Conservation (phyloP, 2,888 invertebrate genomes). For the Nephrotoma guestfalica region DNA sequence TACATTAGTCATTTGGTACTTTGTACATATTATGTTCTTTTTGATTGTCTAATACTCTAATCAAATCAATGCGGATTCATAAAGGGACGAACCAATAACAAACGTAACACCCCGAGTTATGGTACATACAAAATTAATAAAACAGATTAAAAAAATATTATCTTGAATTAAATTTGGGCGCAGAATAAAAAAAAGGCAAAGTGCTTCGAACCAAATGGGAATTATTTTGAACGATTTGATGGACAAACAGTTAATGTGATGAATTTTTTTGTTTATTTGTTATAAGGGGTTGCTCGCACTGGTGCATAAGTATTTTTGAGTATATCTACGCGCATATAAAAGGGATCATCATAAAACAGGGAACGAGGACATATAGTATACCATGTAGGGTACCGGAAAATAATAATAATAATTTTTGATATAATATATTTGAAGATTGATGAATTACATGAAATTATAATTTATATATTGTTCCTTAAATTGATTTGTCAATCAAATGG, state of each 20-base stretch:
- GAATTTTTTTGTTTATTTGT: background rate
- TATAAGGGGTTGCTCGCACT: background rate
- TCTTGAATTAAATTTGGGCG: background rate
- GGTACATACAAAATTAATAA: background rate
- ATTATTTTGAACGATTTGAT: background rate
- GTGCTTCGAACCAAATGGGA: background rate
- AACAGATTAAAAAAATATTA: background rate
- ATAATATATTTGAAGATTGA: background rate
- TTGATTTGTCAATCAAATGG: background rate
- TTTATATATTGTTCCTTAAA: background rate
- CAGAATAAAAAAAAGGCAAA: background rate
- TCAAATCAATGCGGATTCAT: background rate
- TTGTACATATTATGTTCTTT: background rate
- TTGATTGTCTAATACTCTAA: background rate
- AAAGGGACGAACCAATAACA: background rate
- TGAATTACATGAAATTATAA: background rate
- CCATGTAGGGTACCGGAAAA: background rate
- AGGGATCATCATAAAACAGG: background rate
- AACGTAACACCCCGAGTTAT: background rate
- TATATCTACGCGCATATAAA: background rate
- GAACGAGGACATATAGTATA: background rate
- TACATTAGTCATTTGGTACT: background rate
- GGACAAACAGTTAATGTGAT: background rate
- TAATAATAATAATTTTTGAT: background rate
- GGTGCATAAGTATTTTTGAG: background rate